Conservation (phyloP, 2,113 vertebrate genomes). For the Chaetodon trifascialis region DNA sequence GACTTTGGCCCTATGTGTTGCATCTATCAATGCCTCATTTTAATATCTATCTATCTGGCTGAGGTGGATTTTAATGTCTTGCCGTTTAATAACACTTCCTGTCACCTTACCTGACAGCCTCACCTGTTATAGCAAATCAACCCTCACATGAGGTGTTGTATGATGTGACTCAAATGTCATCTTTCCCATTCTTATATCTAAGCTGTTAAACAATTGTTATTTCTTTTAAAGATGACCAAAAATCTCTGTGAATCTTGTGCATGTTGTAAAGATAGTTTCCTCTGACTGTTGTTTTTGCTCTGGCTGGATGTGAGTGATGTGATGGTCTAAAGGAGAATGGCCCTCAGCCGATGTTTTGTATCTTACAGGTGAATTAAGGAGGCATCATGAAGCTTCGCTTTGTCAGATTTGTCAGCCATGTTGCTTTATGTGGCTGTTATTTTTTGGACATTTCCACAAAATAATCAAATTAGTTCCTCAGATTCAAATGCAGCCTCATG, state of each 20-base stretch:
- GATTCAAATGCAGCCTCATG: background rate
- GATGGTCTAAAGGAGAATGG: background rate
- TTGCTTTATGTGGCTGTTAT: background rate
- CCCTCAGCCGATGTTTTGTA: background rate
- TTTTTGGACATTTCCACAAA: background rate
- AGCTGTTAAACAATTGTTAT: background rate
- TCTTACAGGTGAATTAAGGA: conserved; percentile 3
- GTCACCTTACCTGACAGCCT: background rate
- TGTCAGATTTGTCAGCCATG: background rate
- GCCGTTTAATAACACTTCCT: no score
- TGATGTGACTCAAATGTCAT: background rate
- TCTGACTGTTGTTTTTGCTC: background rate
- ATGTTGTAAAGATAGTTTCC: background rate
- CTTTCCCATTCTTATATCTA: background rate
- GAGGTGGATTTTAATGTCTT: no score
- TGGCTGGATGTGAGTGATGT: background rate
- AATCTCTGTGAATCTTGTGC: background rate
- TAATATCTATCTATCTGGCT: conserved; percentile 3
- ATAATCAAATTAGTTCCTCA: background rate
- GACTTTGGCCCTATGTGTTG: conserved; percentile 38
- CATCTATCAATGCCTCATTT: conserved; percentile 43
- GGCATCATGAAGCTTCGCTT: background rate
- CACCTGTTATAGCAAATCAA: conserved; percentile 1
- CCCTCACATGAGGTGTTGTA: background rate
- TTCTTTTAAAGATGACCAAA: background rate